A percentile compares a stretch with the other conserved stretches of the same genome.
phyloP scores from a whole-genome alignment of 2,797 vertebrate species.

The Rhynchotus rufescens region DNA sequence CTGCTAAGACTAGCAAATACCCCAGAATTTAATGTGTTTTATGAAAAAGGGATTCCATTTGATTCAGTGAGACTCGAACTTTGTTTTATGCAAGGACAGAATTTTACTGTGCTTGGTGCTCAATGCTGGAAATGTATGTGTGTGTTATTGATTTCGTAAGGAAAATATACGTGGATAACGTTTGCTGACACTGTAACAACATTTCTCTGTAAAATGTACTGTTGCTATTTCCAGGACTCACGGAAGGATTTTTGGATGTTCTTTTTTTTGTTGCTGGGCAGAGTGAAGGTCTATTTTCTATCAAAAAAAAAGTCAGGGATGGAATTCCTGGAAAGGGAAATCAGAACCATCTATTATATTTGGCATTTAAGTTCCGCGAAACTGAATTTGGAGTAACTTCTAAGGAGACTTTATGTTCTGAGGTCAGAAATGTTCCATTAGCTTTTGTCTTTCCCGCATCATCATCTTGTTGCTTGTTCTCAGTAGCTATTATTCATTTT shows the following conservation, averaged over 20 bases:
- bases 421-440: neutral
- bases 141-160: neutral
- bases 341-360: neutral
- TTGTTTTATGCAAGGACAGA: neutral
- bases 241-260: neutral
- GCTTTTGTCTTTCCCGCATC: neutral
- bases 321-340: neutral
- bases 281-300: neutral
- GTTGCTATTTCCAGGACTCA: neutral
- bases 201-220: neutral
- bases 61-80: neutral
- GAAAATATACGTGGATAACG: neutral
- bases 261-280: neutral
- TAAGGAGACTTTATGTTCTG: neutral
- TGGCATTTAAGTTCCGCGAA: neutral
- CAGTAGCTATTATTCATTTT: neutral
- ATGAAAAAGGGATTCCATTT: neutral
- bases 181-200: rapidly evolving
- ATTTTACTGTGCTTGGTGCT: neutral
- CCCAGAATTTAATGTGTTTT: neutral
- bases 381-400: neutral
- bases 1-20: neutral
- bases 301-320: neutral
- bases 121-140: neutral
- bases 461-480: neutral